These are phyloP conservation scores for Brassicogethes aeneus DNA, from an alignment of 2,888 invertebrate species.

Conservation along the genomic window DNA sequence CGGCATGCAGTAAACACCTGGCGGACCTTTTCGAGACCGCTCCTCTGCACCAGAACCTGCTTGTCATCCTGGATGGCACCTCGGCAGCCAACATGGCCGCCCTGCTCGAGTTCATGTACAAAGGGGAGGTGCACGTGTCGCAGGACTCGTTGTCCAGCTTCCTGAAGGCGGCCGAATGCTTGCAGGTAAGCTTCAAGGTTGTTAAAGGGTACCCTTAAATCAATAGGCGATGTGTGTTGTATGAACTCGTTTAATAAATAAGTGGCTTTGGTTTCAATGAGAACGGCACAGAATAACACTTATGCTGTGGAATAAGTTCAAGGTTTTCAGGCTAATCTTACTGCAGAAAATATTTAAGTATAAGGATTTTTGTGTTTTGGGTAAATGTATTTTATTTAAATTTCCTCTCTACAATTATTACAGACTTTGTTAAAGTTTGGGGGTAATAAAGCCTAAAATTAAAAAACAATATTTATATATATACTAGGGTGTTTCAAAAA, in stretches of 20 bases:
- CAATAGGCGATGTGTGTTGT: background rate
- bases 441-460: too few species aligned
- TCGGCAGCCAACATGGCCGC: constrained; percentile 86
- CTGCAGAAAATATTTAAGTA: too few species aligned
- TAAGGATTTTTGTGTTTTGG: too few species aligned
- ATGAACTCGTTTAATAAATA: constrained; percentile 3
- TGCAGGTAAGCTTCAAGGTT: constrained; percentile 63
- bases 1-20: constrained; percentile 89
- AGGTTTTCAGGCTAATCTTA: too few species aligned
- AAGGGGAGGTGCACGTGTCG: constrained; percentile 87
- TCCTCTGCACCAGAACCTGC: constrained; percentile 69
- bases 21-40: constrained; percentile 85
- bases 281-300: too few species aligned
- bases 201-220: background rate
- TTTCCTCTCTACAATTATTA: too few species aligned
- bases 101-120: constrained; percentile 88
- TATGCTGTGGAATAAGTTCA: too few species aligned
- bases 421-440: too few species aligned
- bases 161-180: constrained; percentile 82
- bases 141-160: constrained; percentile 87
- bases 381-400: too few species aligned
- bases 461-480: too few species aligned
- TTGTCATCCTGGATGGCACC: constrained; percentile 84
- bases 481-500: too few species aligned
- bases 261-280: too few species aligned